Base-by-base conservation (phyloP, 2,797 vertebrate genomes). In the Enoplosus armatus region DNA sequence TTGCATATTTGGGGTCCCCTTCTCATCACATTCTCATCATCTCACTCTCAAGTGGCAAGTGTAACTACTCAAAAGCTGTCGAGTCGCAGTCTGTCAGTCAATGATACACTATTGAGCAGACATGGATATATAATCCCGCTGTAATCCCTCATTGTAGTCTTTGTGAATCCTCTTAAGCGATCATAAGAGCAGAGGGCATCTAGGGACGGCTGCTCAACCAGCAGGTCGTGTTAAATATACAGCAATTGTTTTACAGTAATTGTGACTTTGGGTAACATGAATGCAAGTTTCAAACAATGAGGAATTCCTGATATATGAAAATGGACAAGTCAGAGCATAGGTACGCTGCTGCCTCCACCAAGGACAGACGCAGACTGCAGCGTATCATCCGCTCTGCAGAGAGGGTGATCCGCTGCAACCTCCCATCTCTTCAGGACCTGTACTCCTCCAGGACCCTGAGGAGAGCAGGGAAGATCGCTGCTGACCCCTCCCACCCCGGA, bases 71-170 rank as follows among this genome's bases (percentile, higher is more conserved):
- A 22, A 26, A 50, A 16, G 16, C 12, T 8, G 18, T 29, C 26
- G 11, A 11, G 41, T 47, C 1, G 20, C 51, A 43, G 27, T 5
- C 1, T 16, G 27, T 47, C 4, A n/a, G 15, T 72, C 11, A 45
- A 9, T 12, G 37, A 37, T 37, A 12, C 20, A 15, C 27, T 9
- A n/a, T 6, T 22, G 24, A 54, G 20, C 29, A 61, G 33, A 67
- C 11, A 3, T 48, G 37, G 6, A 14, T 9, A n/a, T n/a, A n/a
- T 39, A 29, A 62, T 58, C 6, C 10, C 2, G 1, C 3, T 18
- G 2, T 66, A 77, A 77, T 73, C 54, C 35, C 43, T 39, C 2
- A 5, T 26, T 65, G 10, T 56, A 64, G 80, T 75, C 61, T 27
- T 48, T 33, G 22, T 16, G 26, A 79, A 71, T 59, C 54, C 59